phyloP scores from a whole-genome alignment of 1,140 invertebrate species.

The Nylanderia fulva region DNA sequence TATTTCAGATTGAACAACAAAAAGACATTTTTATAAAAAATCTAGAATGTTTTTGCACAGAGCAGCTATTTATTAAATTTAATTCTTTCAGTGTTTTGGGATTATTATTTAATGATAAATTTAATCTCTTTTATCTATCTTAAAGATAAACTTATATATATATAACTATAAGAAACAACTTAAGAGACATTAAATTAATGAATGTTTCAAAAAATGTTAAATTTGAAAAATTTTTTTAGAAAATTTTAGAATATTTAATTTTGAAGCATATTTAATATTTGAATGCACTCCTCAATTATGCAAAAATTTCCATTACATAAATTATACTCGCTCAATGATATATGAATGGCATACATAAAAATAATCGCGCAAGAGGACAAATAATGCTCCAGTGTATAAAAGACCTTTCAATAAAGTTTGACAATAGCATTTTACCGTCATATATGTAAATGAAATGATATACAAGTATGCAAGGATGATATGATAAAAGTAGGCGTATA shows the following conservation, averaged over 20 bases:
- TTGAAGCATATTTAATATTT: background rate
- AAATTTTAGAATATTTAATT: background rate
- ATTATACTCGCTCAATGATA: conserved; percentile 10
- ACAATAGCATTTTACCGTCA: conserved; percentile 56
- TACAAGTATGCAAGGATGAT: conserved; percentile 16
- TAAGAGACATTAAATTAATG: background rate
- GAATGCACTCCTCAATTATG: background rate
- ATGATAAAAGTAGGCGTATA: conserved; percentile 51
- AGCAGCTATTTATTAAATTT: background rate
- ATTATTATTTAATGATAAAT: background rate
- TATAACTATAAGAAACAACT: too few species aligned
- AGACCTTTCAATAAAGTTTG: conserved; percentile 38
- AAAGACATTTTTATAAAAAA: background rate
- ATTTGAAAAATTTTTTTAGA: background rate
- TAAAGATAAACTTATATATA: too few species aligned
- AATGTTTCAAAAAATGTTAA: background rate
- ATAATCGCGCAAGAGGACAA: conserved; percentile 50
- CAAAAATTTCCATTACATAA: background rate
- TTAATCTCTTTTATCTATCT: background rate
- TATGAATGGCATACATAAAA: background rate
- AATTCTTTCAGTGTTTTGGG: background rate
- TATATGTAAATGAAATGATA: conserved; percentile 35
- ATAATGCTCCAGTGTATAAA: conserved; percentile 33
- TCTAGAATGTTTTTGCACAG: background rate
- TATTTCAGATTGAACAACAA: background rate